Conservation (phyloP, 2,113 vertebrate genomes). For the Aepyceros melampus region DNA sequence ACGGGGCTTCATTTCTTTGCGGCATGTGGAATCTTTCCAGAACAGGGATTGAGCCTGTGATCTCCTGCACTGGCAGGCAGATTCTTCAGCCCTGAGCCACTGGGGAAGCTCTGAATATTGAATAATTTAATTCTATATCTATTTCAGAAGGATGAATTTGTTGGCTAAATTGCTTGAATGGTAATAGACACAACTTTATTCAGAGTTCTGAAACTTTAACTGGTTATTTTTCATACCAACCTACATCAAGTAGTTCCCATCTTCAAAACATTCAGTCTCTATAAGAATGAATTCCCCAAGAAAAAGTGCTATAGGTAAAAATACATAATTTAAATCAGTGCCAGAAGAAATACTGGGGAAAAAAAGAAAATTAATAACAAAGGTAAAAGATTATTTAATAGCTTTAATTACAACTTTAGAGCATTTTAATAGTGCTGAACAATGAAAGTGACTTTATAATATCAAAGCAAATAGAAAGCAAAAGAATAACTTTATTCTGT, state of each 20-base stretch:
- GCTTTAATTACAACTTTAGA: slow-evolving; percentile 36
- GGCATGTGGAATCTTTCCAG: background rate
- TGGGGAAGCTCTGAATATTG: background rate
- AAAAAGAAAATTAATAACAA: slow-evolving; percentile 52
- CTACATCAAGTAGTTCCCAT: background rate
- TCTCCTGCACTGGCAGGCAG: background rate
- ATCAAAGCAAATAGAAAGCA: slow-evolving; percentile 10
- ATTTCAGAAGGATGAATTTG: background rate
- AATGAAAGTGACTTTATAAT: background rate
- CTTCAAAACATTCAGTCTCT: background rate
- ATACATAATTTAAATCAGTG: slow-evolving; percentile 33
- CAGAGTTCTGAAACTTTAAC: background rate
- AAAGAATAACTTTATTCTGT: slow-evolving; percentile 5
- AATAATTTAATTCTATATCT: background rate
- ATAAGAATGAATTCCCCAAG: slow-evolving; percentile 25
- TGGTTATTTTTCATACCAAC: background rate
- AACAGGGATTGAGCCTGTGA: background rate
- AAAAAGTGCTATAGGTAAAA: slow-evolving; percentile 2
- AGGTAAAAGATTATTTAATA: slow-evolving; percentile 42
- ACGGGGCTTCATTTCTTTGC: background rate
- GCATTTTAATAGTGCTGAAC: slow-evolving; percentile 25
- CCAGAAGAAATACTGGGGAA: background rate
- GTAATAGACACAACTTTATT: background rate
- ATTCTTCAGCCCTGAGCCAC: background rate
- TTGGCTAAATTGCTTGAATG: background rate